Percentiles rank a stretch among this genome's conserved stretches.
These are phyloP conservation scores for Emydocephalus ijimae DNA, from an alignment of 2,113 vertebrate genomes.

Conservation along the genomic window DNA sequence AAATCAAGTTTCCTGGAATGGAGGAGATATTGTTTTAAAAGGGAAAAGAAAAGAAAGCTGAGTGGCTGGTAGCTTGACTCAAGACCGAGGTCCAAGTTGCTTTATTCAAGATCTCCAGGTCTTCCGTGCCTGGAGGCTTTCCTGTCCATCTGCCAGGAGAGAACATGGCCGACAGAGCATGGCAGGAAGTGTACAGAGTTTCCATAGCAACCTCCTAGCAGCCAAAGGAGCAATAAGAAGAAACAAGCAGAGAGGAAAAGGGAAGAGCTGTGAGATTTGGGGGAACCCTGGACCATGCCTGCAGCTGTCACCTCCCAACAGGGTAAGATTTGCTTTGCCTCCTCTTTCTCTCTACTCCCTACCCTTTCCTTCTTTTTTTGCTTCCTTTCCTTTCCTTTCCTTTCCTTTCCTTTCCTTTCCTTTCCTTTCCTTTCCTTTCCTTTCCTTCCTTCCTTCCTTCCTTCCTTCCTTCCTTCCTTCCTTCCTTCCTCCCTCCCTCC, in stretches of 20 bases:
- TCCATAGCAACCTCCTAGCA: constrained; percentile 23
- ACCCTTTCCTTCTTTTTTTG: not conserved
- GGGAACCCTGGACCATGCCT: not conserved
- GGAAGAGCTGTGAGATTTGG: not conserved
- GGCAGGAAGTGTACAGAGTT: not conserved
- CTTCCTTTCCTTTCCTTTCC: not conserved
- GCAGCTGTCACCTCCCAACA: not conserved
- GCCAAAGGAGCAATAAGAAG: not conserved
- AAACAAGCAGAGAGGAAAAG: not conserved
- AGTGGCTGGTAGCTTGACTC: not conserved
- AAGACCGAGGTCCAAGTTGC: not conserved
- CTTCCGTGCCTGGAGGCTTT: not conserved
- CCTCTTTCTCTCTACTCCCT: not conserved
- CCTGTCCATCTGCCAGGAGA: not conserved
- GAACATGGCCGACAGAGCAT: not conserved
- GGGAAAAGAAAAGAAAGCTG: not conserved
- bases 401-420: not conserved
- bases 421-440: not conserved
- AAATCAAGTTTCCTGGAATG: not conserved
- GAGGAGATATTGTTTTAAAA: not conserved
- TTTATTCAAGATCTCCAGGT: not conserved
- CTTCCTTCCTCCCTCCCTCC: no score
- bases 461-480: no score
- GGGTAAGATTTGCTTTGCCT: constrained; percentile 25
- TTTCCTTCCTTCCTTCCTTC: rapidly evolving